A percentile compares a stretch with the other conserved stretches of the same genome.
Conservation (phyloP, 2,113 vertebrate genomes). For the Loxodonta africana region DNA sequence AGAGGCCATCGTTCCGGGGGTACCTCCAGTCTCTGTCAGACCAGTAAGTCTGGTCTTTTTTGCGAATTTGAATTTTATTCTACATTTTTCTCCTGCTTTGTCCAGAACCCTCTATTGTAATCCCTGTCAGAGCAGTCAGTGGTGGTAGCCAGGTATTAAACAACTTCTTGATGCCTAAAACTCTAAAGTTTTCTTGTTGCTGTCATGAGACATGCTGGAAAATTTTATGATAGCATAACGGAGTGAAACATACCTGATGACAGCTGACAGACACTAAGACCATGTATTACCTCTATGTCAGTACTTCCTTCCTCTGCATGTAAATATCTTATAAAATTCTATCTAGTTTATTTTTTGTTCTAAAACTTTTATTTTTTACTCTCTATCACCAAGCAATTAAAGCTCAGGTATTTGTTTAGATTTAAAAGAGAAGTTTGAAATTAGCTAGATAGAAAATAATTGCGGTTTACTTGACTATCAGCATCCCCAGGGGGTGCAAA, state of each 20-base stretch:
- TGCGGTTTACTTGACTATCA: slow-evolving; percentile 46
- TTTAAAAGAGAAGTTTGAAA: slow-evolving; percentile 59
- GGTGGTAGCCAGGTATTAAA: neutral
- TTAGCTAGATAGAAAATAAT: slow-evolving; percentile 59
- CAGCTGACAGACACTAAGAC: slow-evolving; percentile 21
- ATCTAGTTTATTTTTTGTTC: slow-evolving; percentile 37
- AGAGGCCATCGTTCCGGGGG: too few species aligned
- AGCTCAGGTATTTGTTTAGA: slow-evolving; percentile 10
- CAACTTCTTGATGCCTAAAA: slow-evolving; percentile 33
- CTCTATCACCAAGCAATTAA: slow-evolving; percentile 6
- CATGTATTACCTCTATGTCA: neutral
- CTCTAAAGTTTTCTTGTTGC: neutral
- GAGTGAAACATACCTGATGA: slow-evolving; percentile 30
- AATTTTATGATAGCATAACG: slow-evolving; percentile 6
- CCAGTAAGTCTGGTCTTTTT: too few species aligned
- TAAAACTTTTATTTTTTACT: slow-evolving; percentile 20
- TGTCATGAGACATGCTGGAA: slow-evolving; percentile 8
- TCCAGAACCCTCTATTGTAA: too few species aligned
- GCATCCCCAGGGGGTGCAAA: neutral
- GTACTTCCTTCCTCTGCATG: slow-evolving; percentile 9
- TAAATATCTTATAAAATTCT: slow-evolving; percentile 13
- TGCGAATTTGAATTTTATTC: too few species aligned
- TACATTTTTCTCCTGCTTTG: too few species aligned
- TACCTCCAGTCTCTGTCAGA: too few species aligned
- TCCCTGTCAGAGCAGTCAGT: too few species aligned